phyloP scores from a whole-genome alignment of 2,888 invertebrate genomes.

The Lampropteryx suffumata region DNA sequence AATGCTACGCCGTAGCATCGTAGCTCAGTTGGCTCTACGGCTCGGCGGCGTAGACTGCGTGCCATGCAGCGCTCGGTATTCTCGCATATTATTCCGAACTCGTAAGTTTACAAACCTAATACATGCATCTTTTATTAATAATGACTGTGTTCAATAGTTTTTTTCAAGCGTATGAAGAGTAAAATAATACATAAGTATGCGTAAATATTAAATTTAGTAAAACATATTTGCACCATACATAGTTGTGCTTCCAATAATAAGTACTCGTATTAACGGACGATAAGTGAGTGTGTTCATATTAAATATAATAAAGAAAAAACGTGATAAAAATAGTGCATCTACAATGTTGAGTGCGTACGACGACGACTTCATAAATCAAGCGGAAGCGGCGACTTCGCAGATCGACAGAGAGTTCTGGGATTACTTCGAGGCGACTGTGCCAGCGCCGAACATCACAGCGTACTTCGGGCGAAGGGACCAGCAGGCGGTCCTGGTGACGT shows the following conservation, averaged over 20 bases:
- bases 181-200: too few relatives aligned
- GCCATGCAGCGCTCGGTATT: not conserved
- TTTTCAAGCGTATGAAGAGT: too few relatives aligned
- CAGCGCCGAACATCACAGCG: constrained; percentile 36
- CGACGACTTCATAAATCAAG: not conserved
- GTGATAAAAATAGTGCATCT: too few relatives aligned
- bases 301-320: too few relatives aligned
- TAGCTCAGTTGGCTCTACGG: constrained; percentile 13
- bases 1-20: constrained; percentile 9
- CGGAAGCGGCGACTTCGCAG: constrained; percentile 39
- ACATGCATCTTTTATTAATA: too few relatives aligned
- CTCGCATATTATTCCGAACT: not conserved
- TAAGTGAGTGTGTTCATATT: constrained; percentile 7
- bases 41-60: constrained; percentile 11
- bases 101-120: not conserved
- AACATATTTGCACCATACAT: too few relatives aligned
- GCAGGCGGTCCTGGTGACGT: constrained; percentile 81
- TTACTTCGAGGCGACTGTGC: constrained; percentile 53
- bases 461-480: constrained; percentile 47
- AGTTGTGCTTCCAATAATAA: too few relatives aligned
- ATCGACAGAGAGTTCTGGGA: constrained; percentile 65
- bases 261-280: not conserved
- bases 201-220: too few relatives aligned
- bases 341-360: constrained; percentile 9
- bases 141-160: too few relatives aligned